These are phyloP conservation scores for Eptatretus atami DNA, from an alignment of 2,797 vertebrate genomes.

Conservation along the genomic window DNA sequence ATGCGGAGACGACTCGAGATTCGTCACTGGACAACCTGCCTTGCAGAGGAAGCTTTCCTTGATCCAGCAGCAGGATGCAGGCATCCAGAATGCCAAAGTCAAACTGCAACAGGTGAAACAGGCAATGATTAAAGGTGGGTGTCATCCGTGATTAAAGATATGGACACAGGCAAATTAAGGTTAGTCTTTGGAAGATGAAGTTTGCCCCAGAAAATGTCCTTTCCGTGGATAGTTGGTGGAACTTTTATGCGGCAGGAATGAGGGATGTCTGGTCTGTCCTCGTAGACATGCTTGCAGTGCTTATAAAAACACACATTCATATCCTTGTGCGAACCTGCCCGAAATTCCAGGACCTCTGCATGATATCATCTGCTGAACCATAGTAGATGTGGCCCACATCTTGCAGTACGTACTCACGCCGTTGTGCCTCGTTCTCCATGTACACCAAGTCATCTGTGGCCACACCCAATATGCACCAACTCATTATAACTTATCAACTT, in stretches of 20 bases:
- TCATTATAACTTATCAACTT: no score
- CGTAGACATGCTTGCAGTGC: no score
- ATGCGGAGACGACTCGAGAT: constrained; percentile 44
- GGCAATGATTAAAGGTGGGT: no score
- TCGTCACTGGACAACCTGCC: constrained; percentile 34
- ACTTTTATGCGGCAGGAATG: no score
- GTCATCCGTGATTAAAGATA: no score
- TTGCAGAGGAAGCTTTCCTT: constrained; percentile 28
- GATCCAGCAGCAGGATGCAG: constrained; percentile 39
- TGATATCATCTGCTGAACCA: constrained; percentile 55
- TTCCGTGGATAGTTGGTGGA: no score
- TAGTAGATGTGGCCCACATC: constrained; percentile 53
- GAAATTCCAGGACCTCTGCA: constrained; percentile 50
- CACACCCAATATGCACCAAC: background rate
- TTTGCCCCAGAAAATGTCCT: no score
- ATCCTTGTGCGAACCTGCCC: constrained; percentile 27
- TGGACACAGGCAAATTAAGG: no score
- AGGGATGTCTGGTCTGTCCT: no score
- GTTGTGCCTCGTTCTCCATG: constrained; percentile 28
- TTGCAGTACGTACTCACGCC: constrained; percentile 43
- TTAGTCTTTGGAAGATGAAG: no score
- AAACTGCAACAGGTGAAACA: constrained; percentile 19
- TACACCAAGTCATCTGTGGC: constrained; percentile 33
- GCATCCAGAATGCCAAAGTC: constrained; percentile 39
- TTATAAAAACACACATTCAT: no score